phyloP scores from a whole-genome alignment of 2,113 vertebrate genomes.

The Chrysemys picta region DNA sequence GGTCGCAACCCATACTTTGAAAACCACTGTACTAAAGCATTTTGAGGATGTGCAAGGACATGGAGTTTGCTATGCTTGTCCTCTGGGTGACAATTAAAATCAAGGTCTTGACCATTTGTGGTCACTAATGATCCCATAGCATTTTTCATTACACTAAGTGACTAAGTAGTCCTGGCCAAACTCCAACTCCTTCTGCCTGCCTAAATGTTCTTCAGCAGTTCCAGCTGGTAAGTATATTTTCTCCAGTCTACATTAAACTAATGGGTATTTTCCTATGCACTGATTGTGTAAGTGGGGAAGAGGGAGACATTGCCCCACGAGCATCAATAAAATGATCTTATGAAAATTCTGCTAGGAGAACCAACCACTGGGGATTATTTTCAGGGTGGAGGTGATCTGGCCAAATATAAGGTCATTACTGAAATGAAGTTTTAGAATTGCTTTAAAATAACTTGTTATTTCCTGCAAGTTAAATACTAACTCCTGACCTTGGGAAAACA shows the following conservation, averaged over 20 bases:
- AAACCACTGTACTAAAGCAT: not conserved
- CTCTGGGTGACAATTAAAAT: not conserved
- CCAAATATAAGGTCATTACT: not conserved
- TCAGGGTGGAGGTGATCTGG: not conserved
- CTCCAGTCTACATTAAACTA: not conserved
- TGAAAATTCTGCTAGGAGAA: not conserved
- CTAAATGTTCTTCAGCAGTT: not conserved
- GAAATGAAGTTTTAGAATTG: not conserved
- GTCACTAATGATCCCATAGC: not conserved
- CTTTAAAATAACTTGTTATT: not conserved
- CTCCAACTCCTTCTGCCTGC: not conserved
- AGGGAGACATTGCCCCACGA: not conserved
- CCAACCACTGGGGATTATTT: not conserved
- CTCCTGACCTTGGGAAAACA: not conserved
- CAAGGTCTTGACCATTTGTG: not conserved
- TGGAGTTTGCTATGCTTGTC: not conserved
- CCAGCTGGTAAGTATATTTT: not conserved
- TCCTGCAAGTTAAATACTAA: not conserved
- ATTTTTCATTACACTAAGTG: not conserved
- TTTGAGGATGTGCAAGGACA: not conserved
- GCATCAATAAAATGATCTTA: not conserved
- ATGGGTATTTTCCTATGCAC: not conserved
- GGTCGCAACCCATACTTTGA: not conserved
- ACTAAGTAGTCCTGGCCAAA: not conserved
- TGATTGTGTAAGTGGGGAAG: not conserved